phyloP scores from a whole-genome alignment of 2,888 invertebrate genomes.

The Nemoura dubitans region DNA sequence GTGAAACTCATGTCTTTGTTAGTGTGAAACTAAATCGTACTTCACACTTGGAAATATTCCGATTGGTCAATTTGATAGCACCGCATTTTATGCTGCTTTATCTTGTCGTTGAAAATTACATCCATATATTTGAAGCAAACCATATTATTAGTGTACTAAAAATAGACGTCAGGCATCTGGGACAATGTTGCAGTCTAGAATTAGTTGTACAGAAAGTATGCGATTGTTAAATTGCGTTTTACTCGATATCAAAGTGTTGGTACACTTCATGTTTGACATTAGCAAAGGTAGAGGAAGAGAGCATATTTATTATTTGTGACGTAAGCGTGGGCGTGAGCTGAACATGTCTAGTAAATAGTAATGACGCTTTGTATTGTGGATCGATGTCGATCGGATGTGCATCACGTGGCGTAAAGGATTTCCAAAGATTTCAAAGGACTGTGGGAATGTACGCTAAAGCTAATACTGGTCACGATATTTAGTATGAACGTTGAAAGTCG shows the following conservation, averaged over 20 bases:
- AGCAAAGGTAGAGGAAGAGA: not conserved
- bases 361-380: not conserved
- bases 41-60: not conserved
- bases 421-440: not conserved
- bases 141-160: not conserved
- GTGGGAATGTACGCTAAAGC: not conserved
- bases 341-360: not conserved
- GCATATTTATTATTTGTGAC: not conserved
- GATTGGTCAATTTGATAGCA: not conserved
- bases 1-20: not conserved
- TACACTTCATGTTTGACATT: not conserved
- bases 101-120: too few species aligned
- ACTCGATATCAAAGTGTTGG: not conserved
- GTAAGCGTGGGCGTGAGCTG: not conserved
- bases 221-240: not conserved
- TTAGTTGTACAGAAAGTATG: not conserved
- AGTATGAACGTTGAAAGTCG: not conserved
- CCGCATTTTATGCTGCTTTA: not conserved
- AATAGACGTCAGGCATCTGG: not conserved
- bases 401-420: not conserved
- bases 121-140: not conserved
- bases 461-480: not conserved
- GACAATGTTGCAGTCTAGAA: not conserved
- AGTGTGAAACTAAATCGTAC: not conserved
- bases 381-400: not conserved